A percentile compares a stretch with the other conserved stretches of the same genome.
Conservation (phyloP, 2,888 invertebrate species). For the Amorpha juglandis region DNA sequence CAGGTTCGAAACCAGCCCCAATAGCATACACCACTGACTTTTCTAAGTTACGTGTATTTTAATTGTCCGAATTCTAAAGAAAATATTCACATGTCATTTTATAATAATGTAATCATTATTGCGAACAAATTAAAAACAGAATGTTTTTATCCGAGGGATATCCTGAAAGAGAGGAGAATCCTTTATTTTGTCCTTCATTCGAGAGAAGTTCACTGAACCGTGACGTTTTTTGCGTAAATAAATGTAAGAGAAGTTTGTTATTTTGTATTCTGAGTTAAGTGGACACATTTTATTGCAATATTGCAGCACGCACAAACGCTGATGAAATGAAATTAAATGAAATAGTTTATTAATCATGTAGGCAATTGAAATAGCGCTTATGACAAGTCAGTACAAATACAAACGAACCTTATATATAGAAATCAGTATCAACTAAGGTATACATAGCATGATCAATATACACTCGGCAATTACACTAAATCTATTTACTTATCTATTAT, state of each 20-base stretch:
- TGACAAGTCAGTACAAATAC: no score
- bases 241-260: constrained; percentile 34
- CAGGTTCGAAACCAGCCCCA: no score
- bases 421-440: no score
- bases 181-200: constrained; percentile 39
- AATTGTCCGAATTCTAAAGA: no score
- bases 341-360: no score
- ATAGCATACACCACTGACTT: no score
- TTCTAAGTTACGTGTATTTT: no score
- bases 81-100: background rate
- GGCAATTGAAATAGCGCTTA: no score
- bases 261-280: background rate
- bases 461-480: no score
- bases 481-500: no score
- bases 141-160: background rate
- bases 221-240: constrained; percentile 43
- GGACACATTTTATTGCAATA: constrained; percentile 13
- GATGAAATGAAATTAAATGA: background rate
- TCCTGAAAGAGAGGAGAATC: constrained; percentile 28
- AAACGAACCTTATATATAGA: no score
- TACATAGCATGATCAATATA: no score
- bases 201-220: constrained; percentile 37
- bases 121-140: background rate
- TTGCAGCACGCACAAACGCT: background rate
- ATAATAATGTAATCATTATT: background rate